Conservation (phyloP, 2,113 vertebrate species). For the Halichoeres trimaculatus region DNA sequence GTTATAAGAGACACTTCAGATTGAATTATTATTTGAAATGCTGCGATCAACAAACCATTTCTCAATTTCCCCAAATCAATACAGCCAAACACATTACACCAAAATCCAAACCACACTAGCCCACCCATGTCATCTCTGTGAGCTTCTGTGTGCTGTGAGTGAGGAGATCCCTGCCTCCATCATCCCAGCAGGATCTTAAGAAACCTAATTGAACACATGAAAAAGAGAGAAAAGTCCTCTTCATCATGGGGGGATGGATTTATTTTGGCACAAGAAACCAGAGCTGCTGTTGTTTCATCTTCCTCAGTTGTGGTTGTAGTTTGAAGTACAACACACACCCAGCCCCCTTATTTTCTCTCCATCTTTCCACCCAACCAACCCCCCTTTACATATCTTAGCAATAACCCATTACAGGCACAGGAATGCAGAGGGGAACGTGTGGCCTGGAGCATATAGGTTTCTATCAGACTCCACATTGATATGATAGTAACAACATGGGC, state of each 20-base stretch:
- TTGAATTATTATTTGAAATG: too few species aligned
- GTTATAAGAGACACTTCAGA: too few species aligned
- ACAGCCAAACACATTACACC: conserved; percentile 21
- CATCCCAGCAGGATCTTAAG: conserved; percentile 49
- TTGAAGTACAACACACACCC: conserved; percentile 50
- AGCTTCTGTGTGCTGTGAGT: conserved; percentile 1
- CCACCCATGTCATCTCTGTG: conserved; percentile 15
- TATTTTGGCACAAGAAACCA: conserved; percentile 51
- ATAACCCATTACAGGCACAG: conserved; percentile 66
- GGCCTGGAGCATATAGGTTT: conserved; percentile 58
- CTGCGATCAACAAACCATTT: too few species aligned
- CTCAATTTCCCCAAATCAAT: conserved; percentile 3
- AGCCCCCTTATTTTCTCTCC: conserved; percentile 28
- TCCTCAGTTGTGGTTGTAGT: conserved; percentile 36
- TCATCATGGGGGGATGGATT: conserved; percentile 53
- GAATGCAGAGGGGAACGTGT: conserved; percentile 58
- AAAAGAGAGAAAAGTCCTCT: conserved; percentile 69
- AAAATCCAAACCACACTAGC: conserved; percentile 5
- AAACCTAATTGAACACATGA: conserved; percentile 70
- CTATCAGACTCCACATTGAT: conserved; percentile 43
- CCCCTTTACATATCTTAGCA: conserved; percentile 42
- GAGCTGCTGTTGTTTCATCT: conserved; percentile 57
- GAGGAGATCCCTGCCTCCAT: conserved; percentile 18
- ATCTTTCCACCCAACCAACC: conserved; percentile 30
- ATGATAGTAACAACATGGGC: conserved; percentile 57